phyloP scores from a whole-genome alignment of 2,888 invertebrate species.

The Mechanitis mazaeus region DNA sequence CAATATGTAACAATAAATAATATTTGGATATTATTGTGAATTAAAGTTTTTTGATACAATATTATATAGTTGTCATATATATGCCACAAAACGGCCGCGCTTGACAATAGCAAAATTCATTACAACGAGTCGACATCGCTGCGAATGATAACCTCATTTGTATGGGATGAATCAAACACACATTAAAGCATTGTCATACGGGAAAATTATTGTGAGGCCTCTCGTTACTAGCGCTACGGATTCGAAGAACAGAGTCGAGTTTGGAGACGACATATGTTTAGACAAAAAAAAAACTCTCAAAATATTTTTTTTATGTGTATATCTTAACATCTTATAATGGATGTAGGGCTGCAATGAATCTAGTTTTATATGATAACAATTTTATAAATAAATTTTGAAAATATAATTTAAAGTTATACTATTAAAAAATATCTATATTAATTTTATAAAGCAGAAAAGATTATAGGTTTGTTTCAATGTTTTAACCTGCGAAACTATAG shows the following conservation, averaged over 20 bases:
- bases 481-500: too few species aligned
- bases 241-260: conserved; percentile 33
- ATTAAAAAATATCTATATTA: too few species aligned
- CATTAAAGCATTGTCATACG: conserved; percentile 74
- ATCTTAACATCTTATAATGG: too few species aligned
- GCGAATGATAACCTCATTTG: conserved; percentile 74
- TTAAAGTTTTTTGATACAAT: background rate
- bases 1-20: too few species aligned
- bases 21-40: background rate
- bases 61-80: background rate
- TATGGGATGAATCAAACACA: conserved; percentile 73
- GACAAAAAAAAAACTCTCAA: too few species aligned
- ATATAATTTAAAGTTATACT: too few species aligned
- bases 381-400: too few species aligned
- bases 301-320: too few species aligned
- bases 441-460: too few species aligned
- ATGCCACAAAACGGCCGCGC: conserved; percentile 41
- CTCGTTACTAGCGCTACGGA: conserved; percentile 67
- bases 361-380: too few species aligned
- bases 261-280: conserved; percentile 33
- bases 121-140: conserved; percentile 51
- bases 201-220: conserved; percentile 75
- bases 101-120: conserved; percentile 66
- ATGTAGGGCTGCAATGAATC: too few species aligned
- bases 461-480: too few species aligned